Conservation (phyloP, 2,797 vertebrate genomes). For the Rhincodon typus region DNA sequence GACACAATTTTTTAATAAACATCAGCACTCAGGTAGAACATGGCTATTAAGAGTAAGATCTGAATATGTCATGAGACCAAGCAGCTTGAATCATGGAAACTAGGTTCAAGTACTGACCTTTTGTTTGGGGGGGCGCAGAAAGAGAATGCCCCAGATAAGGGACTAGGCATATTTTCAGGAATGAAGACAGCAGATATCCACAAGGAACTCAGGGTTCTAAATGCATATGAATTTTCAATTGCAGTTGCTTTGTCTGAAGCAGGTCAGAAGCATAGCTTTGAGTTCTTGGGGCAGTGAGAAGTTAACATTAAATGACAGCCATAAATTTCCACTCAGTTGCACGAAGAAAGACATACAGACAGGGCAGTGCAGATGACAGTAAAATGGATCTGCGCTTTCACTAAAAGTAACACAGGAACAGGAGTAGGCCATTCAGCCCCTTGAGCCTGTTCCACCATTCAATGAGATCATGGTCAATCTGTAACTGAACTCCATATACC, state of each 20-base stretch:
- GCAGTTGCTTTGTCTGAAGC: neutral
- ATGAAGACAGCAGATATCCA: neutral
- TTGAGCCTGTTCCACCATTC: no score
- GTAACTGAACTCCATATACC: no score
- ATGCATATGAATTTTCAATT: neutral
- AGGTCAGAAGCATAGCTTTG: neutral
- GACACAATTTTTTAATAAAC: neutral
- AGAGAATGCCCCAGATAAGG: neutral
- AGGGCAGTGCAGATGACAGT: neutral
- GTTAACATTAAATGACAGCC: neutral
- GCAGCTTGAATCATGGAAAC: neutral
- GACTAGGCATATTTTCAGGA: neutral
- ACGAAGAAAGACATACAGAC: neutral
- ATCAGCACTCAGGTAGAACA: neutral
- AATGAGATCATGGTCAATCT: no score
- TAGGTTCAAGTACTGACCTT: neutral
- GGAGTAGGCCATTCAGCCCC: no score
- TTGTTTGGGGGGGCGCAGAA: neutral
- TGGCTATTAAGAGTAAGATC: neutral
- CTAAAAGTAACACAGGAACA: neutral
- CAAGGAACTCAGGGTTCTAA: neutral
- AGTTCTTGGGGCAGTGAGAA: neutral
- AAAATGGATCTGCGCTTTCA: neutral
- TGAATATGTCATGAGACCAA: neutral
- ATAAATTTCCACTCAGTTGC: neutral